phyloP scores from a whole-genome alignment of 2,113 vertebrate genomes.

The Zosterops hypoxanthus region DNA sequence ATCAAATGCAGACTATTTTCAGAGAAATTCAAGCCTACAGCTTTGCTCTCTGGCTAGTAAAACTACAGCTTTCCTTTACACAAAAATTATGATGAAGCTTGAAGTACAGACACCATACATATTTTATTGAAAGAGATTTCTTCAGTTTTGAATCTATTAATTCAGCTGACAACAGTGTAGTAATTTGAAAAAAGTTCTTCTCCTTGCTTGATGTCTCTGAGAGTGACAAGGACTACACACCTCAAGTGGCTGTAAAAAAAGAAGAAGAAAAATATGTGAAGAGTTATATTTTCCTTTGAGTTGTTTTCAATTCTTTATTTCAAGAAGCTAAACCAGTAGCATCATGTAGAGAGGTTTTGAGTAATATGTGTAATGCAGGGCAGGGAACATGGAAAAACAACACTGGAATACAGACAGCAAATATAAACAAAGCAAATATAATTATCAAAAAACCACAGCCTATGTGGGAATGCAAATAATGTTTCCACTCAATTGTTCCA shows the following conservation, averaged over 20 bases:
- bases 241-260: constrained; percentile 77
- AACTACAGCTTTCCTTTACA: background rate
- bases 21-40: background rate
- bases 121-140: background rate
- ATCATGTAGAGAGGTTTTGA: background rate
- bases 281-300: background rate
- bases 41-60: background rate
- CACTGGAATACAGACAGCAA: background rate
- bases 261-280: background rate
- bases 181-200: constrained; percentile 97
- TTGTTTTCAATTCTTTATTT: background rate
- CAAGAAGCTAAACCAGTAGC: background rate
- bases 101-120: background rate
- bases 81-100: background rate
- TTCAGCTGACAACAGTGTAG: constrained; percentile 86
- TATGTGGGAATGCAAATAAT: background rate
- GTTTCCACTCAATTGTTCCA: background rate
- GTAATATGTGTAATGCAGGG: background rate
- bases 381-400: background rate
- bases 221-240: constrained; percentile 87
- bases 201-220: constrained; percentile 84
- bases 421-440: background rate
- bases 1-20: background rate
- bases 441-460: background rate
- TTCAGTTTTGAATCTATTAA: background rate